Evolutionary conservation across 1,140 invertebrate genomes (phyloP).

Genomic region (Zaprionus kolodkinae): DNA sequence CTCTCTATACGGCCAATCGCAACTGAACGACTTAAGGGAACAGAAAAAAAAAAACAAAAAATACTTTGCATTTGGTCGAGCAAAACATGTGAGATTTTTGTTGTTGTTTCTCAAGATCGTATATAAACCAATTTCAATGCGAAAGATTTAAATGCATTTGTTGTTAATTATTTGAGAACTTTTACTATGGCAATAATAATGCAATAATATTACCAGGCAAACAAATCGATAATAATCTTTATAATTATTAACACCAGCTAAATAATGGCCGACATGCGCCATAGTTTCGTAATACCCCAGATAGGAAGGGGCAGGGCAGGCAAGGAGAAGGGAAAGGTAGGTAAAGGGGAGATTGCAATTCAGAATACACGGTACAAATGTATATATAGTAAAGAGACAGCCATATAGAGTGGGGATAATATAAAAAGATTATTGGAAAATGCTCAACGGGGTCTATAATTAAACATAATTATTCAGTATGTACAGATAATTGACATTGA

Average conservation of each 20-base stretch:
- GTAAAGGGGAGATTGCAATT: conserved; percentile 50
- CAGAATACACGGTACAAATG: conserved; percentile 10
- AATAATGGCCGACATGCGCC: conserved; percentile 62
- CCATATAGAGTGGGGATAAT: conserved; percentile 28
- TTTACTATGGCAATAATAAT: conserved; percentile 34
- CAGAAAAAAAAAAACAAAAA: neutral
- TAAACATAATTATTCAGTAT: conserved; percentile 83
- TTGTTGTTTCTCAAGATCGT: neutral
- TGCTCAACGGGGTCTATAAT: conserved; percentile 75
- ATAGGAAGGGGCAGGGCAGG: neutral
- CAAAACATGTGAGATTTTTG: conserved; percentile 7
- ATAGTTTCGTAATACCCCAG: conserved; percentile 42
- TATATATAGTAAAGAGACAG: conserved; percentile 7
- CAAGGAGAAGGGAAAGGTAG: neutral
- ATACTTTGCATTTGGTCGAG: neutral
- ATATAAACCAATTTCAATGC: conserved; percentile 7
- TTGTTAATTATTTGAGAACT: conserved; percentile 50
- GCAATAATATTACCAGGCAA: conserved; percentile 29
- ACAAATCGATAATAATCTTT: conserved; percentile 40
- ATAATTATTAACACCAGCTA: conserved; percentile 47
- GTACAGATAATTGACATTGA: conserved; percentile 84
- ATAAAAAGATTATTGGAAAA: conserved; percentile 77
- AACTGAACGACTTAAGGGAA: neutral
- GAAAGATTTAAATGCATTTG: conserved; percentile 16
- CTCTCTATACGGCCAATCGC: neutral